A percentile compares a stretch with the other conserved stretches of the same genome.
phyloP scores from a whole-genome alignment of 2,888 invertebrate species.

The Escarpia spicata region DNA sequence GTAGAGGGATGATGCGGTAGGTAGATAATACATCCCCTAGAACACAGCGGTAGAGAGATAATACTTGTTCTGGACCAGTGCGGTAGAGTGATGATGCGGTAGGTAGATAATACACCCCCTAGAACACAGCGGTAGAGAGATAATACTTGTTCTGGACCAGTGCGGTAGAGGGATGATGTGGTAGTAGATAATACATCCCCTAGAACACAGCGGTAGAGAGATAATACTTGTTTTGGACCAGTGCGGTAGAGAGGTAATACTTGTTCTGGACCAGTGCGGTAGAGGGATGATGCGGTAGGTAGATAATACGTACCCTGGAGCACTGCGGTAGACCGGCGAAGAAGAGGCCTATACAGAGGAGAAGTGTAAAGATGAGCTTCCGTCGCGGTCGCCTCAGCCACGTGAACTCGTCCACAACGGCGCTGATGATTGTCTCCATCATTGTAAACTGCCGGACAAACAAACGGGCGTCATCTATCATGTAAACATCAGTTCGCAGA shows the following conservation, averaged over 20 bases:
- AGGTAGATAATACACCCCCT: constrained; percentile 38
- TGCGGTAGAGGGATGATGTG: constrained; percentile 43
- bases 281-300: constrained; percentile 43
- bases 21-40: constrained; percentile 39
- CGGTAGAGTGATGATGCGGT: constrained; percentile 46
- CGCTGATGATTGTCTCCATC: constrained; percentile 43
- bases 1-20: constrained; percentile 47
- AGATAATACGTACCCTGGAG: constrained; percentile 37
- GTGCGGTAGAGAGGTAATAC: constrained; percentile 42
- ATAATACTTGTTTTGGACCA: constrained; percentile 38
- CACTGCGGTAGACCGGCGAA: constrained; percentile 45
- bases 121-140: constrained; percentile 40
- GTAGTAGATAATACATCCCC: constrained; percentile 33
- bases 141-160: constrained; percentile 38
- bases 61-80: constrained; percentile 39
- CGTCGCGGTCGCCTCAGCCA: constrained; percentile 30
- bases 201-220: constrained; percentile 40
- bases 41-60: constrained; percentile 44
- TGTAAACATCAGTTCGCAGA: background rate
- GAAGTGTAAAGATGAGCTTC: constrained; percentile 42
- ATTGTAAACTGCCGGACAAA: constrained; percentile 37
- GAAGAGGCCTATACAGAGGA: constrained; percentile 48
- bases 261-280: constrained; percentile 41
- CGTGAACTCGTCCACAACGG: constrained; percentile 44
- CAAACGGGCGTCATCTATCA: background rate